Conservation (phyloP, 2,797 vertebrate genomes). For the Pogoniulus pusillus region DNA sequence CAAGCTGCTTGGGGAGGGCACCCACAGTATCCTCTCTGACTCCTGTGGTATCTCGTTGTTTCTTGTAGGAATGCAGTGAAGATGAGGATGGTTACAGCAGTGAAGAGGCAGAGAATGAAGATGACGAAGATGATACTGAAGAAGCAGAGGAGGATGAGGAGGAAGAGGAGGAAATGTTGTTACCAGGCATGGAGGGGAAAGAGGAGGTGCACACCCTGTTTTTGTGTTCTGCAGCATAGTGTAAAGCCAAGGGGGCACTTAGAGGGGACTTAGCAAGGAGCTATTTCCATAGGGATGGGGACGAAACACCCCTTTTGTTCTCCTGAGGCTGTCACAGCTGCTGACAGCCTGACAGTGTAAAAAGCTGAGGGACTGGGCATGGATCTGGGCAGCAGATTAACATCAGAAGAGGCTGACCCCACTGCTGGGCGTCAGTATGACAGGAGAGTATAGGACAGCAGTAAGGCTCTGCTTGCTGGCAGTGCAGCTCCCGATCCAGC, state of each 20-base stretch:
- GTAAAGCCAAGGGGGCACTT: not conserved
- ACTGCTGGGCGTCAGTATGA: not conserved
- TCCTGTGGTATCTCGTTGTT: not conserved
- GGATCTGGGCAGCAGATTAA: not conserved
- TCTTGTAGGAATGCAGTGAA: slow-evolving; percentile 89
- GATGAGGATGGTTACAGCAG: slow-evolving; percentile 85
- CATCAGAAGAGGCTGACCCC: not conserved
- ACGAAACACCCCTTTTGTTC: not conserved
- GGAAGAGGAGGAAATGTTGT: slow-evolving; percentile 89
- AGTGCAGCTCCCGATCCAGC: not conserved
- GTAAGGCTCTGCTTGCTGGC: not conserved
- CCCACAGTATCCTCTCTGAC: not conserved
- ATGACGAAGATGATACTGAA: slow-evolving; percentile 81
- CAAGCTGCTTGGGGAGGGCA: not conserved
- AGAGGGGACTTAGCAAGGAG: not conserved
- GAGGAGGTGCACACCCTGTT: slow-evolving; percentile 85
- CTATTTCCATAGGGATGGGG: not conserved
- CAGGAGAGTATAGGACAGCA: not conserved
- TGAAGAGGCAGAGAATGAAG: slow-evolving; percentile 80
- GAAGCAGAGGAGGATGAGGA: slow-evolving; percentile 84
- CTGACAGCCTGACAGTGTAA: not conserved
- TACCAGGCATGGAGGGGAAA: slow-evolving; percentile 98
- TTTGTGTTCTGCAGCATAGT: not conserved
- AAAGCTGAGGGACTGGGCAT: not conserved
- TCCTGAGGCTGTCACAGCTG: not conserved